Base-by-base conservation (phyloP, 2,113 vertebrate species). In the Cettia cetti region DNA sequence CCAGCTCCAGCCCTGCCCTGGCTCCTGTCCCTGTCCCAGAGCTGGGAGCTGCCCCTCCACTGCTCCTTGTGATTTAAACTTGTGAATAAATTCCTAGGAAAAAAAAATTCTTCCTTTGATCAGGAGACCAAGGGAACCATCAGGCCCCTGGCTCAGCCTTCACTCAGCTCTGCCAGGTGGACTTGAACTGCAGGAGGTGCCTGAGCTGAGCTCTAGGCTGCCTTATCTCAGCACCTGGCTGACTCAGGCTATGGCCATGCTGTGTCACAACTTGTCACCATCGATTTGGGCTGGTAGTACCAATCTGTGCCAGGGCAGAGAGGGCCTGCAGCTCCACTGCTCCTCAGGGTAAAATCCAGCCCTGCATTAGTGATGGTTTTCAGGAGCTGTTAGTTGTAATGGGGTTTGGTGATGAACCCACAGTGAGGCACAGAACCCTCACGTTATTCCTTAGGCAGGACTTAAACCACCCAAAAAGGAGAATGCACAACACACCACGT, bases 271-370 rank as follows among this genome's bases (percentile, higher is more conserved):
- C 40, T 70, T 39, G 42, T 44, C 68, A 59, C 69, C 2, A 0
- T 11, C 31, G 64, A 24, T 66, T 78, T 63, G 75, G 35, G 13
- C 72, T 93, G 80, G 52, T 7, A 53, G 44, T 4, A n/a, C 66
- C 63, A 50, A 60, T 6, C 23, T 6, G 24, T 21, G 60, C 35
- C 65, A 28, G 60, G 24, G 53, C 50, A 86, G 16, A 23, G 44
- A 1, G 1, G 23, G 1, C 56, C 70, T 80, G 24, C 80, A 86
- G 60, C 52, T 83, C 56, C 86, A 78, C 27, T 82, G 68, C 70
- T 93, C 87, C 93, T 77, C 37, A 40, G 95, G 91, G 72, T 70
- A 56, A 64, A 75, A 95, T 81, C 40, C 64, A 93, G 37, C 44
- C 79, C 37, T 49, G 86, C 33, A 37, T 90, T 89, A 83, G 56